Evolutionary conservation across 2,888 invertebrate species (phyloP).

Genomic region (Calliphora vomitoria): DNA sequence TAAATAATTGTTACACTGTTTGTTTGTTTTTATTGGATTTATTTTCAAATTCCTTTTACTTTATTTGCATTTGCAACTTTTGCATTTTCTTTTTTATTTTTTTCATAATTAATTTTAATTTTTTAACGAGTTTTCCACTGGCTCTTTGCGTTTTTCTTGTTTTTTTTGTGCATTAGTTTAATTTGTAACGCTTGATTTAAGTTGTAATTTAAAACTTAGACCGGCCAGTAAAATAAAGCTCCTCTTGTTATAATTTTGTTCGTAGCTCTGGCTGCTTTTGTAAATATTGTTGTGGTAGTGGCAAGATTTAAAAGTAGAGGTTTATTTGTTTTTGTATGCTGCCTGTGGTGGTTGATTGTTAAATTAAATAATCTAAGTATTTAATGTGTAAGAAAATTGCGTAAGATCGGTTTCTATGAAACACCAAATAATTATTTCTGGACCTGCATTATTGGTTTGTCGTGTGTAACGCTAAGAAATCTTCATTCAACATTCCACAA

Average conservation of each 20-base stretch:
- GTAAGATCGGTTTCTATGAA: conserved; percentile 39
- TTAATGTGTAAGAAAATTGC: conserved; percentile 63
- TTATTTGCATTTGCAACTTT: conserved; percentile 55
- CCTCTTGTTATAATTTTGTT: conserved; percentile 20
- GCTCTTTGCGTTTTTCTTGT: conserved; percentile 30
- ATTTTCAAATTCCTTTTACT: conserved; percentile 35
- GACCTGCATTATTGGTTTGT: too few species aligned
- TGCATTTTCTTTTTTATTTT: conserved; percentile 20
- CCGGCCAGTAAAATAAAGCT: conserved; percentile 21
- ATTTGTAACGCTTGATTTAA: conserved; percentile 68
- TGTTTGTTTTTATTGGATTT: not conserved
- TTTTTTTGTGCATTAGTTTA: conserved; percentile 19
- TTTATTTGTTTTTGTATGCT: too few species aligned
- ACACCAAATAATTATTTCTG: not conserved
- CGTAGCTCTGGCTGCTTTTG: not conserved
- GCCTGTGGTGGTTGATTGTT: too few species aligned
- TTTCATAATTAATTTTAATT: conserved; percentile 62
- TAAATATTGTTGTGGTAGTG: not conserved
- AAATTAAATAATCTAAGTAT: not conserved
- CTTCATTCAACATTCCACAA: too few species aligned
- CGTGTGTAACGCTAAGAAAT: too few species aligned
- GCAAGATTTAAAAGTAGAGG: too few species aligned
- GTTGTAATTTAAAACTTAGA: conserved; percentile 56
- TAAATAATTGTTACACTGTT: conserved; percentile 39
- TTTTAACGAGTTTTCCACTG: conserved; percentile 7